phyloP scores from a whole-genome alignment of 2,797 vertebrate genomes.

The Aselliscus stoliczkanus region DNA sequence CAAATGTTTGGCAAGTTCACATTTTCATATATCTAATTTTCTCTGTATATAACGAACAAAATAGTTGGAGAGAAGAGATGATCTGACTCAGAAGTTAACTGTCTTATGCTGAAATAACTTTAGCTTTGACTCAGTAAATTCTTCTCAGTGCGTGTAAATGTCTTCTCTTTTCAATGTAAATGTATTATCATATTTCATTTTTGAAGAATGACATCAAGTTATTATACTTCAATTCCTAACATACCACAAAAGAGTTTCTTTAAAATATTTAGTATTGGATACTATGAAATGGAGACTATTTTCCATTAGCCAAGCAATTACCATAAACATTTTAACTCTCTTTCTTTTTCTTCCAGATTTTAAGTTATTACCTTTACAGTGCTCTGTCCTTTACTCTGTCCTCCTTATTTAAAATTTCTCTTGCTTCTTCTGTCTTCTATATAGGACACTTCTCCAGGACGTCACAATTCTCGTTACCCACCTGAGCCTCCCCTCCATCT shows the following conservation, averaged over 20 bases:
- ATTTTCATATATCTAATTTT: not conserved
- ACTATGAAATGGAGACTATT: not conserved
- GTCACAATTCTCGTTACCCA: not conserved
- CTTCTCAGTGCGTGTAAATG: not conserved
- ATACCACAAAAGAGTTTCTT: not conserved
- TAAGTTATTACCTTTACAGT: not conserved
- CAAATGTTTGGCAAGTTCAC: not conserved
- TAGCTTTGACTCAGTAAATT: constrained; percentile 16
- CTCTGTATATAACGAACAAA: not conserved
- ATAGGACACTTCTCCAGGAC: not conserved
- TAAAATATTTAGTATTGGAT: not conserved
- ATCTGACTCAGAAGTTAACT: not conserved
- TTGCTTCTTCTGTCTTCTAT: not conserved
- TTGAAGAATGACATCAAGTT: not conserved
- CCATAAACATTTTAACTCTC: not conserved
- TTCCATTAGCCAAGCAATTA: not conserved
- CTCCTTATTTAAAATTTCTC: not conserved
- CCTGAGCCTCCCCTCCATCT: not conserved
- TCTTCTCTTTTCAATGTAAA: constrained; percentile 7
- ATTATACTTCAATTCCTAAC: not conserved
- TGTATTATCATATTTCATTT: not conserved
- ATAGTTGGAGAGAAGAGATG: not conserved
- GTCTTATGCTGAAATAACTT: not conserved
- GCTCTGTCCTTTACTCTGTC: not conserved
- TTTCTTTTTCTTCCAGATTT: constrained; percentile 6